Evolutionary conservation across 2,888 invertebrate species (phyloP).

Genomic region (Platycheirus albimanus): DNA sequence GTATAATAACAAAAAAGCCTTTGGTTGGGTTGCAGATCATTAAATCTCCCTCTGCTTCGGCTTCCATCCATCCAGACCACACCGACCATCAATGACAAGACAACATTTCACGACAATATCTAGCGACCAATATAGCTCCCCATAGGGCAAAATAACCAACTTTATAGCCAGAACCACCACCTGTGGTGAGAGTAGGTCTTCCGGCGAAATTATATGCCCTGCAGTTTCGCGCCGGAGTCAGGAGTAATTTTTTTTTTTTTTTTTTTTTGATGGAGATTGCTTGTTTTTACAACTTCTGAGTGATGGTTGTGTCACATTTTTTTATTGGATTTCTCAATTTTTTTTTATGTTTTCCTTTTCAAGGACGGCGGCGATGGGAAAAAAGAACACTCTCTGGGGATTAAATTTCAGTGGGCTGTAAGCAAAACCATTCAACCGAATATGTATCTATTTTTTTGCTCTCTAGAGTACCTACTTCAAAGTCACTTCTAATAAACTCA

Average conservation of each 20-base stretch:
- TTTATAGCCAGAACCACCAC: conserved; percentile 34
- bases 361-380: conserved; percentile 32
- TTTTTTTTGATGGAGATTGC: conserved; percentile 31
- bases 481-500: conserved; percentile 71
- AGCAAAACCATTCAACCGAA: conserved; percentile 66
- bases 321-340: conserved; percentile 60
- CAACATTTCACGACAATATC: conserved; percentile 34
- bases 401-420: conserved; percentile 62
- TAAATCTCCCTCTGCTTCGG: conserved; percentile 31
- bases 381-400: conserved; percentile 39
- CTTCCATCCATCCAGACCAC: conserved; percentile 23
- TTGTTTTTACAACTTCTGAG: conserved; percentile 44
- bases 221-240: conserved; percentile 28
- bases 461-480: conserved; percentile 52
- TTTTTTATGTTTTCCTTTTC: neutral
- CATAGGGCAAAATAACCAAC: conserved; percentile 5
- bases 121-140: conserved; percentile 14
- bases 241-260: conserved; percentile 25
- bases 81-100: conserved; percentile 22
- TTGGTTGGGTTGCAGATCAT: conserved; percentile 59
- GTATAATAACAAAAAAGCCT: conserved; percentile 48
- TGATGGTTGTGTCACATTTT: conserved; percentile 67
- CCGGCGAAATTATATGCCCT: conserved; percentile 18
- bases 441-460: conserved; percentile 39
- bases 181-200: conserved; percentile 44